Evolutionary conservation across 2,888 invertebrate species (phyloP), one percentile per base, ranked within the genome.

Genomic region (Eupithecia dodoneata): DNA sequence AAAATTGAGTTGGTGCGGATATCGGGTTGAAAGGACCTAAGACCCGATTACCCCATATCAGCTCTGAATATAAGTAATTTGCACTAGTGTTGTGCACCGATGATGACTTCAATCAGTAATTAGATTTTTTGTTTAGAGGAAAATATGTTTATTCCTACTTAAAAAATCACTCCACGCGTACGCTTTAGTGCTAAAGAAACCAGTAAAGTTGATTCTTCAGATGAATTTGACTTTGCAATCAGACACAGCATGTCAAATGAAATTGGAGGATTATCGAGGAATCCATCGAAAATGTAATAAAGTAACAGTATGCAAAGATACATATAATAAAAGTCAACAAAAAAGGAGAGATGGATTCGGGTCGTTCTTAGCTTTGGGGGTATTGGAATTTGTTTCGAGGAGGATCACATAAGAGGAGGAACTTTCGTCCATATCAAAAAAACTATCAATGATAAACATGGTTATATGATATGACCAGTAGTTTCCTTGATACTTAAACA

Each of bases 341-440:
- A 80, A 78, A 80, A 75, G 76, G 79, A 73, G 79, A 80, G 83
- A 82, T 80, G 81, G 81, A 84, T 82, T 77, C 69, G 81, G 81
- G 80, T 78, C 76, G 52, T 75, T 75, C 4, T 74, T 76, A 71
- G 52, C 47, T 59, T 71, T 18, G 47, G 70, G 47, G 70, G 44
- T 49, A 65, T 73, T 65, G 44, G 41, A 70, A 76, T 76, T 66
- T 76, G 47, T 59, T 44, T n/a, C 44, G 6, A n/a, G 6, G 6
- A 30, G 3, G 30, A 65, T 59, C 3, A 13, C 9, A 13, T 66
- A 66, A 42, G 41, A 42, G 7, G 41, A 42, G 7, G 66, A 66
- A 15, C 42, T 66, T 42, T 15, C 7, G 12, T 66, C 13, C 12
- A 5, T 41, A 66, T 59, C 9, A 18, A 30, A 4, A 18, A 9